Base-by-base conservation (phyloP, 1,140 invertebrate genomes). In the Meloidogyne hapla region DNA sequence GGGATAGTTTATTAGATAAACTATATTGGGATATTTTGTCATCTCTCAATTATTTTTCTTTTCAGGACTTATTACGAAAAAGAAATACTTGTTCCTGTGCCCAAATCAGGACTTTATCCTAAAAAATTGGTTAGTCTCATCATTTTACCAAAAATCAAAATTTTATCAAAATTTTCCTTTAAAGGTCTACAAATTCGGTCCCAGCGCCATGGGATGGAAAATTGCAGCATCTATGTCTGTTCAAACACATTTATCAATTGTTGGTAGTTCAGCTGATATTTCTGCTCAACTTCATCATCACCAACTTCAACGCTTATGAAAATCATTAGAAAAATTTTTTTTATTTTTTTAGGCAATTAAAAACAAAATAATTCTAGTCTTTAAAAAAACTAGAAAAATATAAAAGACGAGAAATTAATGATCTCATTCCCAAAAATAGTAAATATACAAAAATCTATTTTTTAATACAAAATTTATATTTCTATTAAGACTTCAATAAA, bases 1-100 rank as follows among this genome's bases (percentile, higher is more conserved):
- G n/a, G n/a, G n/a, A n/a, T n/a, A n/a, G n/a, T n/a, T n/a, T n/a
- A n/a, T n/a, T n/a, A n/a, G n/a, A n/a, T n/a, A 33, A 33, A 33
- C 33, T 0, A 6, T 8, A 33, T 76, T 18, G 40, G 42, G 56
- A 42, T 42, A 4, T 69, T 40, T 15, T 28, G 25, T 75, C 10
- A 13, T 0, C 9, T 25, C 42, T n/a, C n/a, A 21, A 67, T 42
- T 64, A 6, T 23, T 76, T 25, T 61, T 40, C 48, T 42, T 81
- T 87, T 71, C 76, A 90, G 89, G 79, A 90, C 90, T 69, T 90
- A 90, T 68, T 86, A 89, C 84, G 81, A 88, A 85, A 87, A 88
- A 86, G 48, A 90, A 87, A 86, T 90, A 86, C 84, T 89, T 77
- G 81, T 85, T 77, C 85, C 87, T 5, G 88, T 90, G 13, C 89